Evolutionary conservation across 2,888 invertebrate species (phyloP), one percentile per base, ranked within the genome.

Genomic region (Empis livida): DNA sequence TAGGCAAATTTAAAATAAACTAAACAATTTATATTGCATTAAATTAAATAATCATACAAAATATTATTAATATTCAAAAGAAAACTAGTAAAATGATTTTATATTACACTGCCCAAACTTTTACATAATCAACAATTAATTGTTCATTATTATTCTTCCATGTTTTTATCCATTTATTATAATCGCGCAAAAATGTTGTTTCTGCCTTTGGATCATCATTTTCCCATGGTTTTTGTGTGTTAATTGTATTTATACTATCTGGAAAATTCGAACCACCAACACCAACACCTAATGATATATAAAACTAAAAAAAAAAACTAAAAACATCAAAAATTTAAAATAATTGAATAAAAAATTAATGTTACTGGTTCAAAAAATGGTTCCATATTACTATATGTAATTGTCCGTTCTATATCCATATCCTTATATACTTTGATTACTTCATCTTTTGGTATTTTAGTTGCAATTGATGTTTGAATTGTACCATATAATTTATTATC

Each of bases 231-330:
- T 90, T 91, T 20, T 50, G 49, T 13, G 11, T 43, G 1, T 49
- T 46, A 5, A 49, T 32, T 15, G 56, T 55, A n/a, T 49, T 42
- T 5, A 56, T 54, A 1, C 54, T 55, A 57, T 89, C 85, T 0
- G 79, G 74, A 62, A 87, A 88, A 58, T 80, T 79, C 40, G 77
- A 74, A 0, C 89, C 89, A 0, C 88, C 89, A 31, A 83, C 85
- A 39, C 84, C 82, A 1, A 90, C 68, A 1, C 87, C 89, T 44
- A 90, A 58, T 1, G 81, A 39, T 15, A 20, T n/a, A 9, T 27
- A 6, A n/a, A 45, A 38, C 11, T 45, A n/a, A 35, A n/a, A 37
- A 32, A 30, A 20, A 8, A 9, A 14, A 8, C 38, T 27, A 27
- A 27, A 8, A 9, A 5, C 5, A 27, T 8, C 23, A 27, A 14